These are phyloP conservation scores for Tetramorium parvispinum DNA, from an alignment of 1,140 invertebrate genomes.

Conservation along the genomic window DNA sequence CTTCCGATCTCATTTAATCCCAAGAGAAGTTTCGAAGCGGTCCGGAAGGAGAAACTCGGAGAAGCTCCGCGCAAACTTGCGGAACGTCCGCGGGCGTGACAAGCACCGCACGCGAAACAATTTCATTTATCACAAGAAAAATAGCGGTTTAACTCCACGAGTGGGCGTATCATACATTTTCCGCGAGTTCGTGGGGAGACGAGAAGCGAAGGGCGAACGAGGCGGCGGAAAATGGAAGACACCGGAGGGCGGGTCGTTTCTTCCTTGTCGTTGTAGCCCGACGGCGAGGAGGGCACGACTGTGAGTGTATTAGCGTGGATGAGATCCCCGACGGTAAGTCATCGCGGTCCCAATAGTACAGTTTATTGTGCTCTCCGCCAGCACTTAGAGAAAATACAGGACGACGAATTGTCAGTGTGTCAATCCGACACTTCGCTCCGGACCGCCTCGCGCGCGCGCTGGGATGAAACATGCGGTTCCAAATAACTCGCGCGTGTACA, in stretches of 20 bases:
- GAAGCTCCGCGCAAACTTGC: conserved; percentile 39
- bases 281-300: conserved; percentile 10
- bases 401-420: background rate
- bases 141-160: conserved; percentile 79
- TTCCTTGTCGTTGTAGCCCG: conserved; percentile 44
- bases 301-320: conserved; percentile 65
- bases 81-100: conserved; percentile 58
- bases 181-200: conserved; percentile 5
- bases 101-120: conserved; percentile 74
- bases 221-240: conserved; percentile 55
- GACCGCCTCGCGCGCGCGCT: background rate
- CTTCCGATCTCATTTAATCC: conserved; percentile 51
- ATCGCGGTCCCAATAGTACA: conserved; percentile 15
- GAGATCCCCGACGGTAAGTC: conserved; percentile 17
- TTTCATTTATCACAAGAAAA: conserved; percentile 83
- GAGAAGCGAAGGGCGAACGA: background rate
- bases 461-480: conserved; percentile 29
- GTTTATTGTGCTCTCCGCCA: conserved; percentile 31
- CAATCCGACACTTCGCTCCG: background rate
- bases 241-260: conserved; percentile 29
- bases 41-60: conserved; percentile 43
- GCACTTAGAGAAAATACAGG: conserved; percentile 43
- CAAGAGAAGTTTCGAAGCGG: conserved; percentile 62
- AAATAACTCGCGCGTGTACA: conserved; percentile 17
- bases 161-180: conserved; percentile 75